These are phyloP conservation scores for Eulemur rufifrons DNA, from an alignment of 2,113 vertebrate species.

Conservation along the genomic window DNA sequence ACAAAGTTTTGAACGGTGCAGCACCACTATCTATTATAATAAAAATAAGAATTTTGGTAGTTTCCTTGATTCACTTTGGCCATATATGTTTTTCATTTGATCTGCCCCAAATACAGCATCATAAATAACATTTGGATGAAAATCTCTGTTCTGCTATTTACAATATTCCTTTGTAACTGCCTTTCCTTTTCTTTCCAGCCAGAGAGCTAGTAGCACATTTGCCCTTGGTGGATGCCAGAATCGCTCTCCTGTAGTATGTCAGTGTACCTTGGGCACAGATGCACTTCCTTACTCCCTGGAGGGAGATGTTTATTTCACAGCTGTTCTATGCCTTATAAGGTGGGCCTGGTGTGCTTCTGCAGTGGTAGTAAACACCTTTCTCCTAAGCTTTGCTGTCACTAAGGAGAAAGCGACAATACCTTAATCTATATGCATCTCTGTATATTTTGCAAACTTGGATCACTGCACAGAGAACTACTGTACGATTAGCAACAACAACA, in stretches of 20 bases:
- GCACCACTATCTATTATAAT: neutral
- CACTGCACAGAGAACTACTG: neutral
- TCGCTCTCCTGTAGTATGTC: neutral
- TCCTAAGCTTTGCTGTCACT: neutral
- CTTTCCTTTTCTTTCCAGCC: neutral
- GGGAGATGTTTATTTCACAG: neutral
- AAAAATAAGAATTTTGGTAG: neutral
- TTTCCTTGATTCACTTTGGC: neutral
- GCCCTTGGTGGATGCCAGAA: neutral
- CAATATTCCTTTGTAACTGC: neutral
- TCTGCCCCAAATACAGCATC: neutral
- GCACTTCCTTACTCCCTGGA: neutral
- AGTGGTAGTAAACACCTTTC: neutral
- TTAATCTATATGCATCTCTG: neutral
- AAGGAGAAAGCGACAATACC: neutral
- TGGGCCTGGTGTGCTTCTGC: fast-evolving
- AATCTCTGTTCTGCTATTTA: neutral
- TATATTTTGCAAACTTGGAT: neutral
- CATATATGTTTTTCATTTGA: neutral
- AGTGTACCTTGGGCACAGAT: fast-evolving
- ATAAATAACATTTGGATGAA: neutral
- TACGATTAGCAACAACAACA: neutral
- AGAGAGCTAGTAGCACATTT: neutral
- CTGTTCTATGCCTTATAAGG: neutral
- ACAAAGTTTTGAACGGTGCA: neutral